Evolutionary conservation across 2,888 invertebrate genomes (phyloP).

Genomic region (Electrophaes corylata): DNA sequence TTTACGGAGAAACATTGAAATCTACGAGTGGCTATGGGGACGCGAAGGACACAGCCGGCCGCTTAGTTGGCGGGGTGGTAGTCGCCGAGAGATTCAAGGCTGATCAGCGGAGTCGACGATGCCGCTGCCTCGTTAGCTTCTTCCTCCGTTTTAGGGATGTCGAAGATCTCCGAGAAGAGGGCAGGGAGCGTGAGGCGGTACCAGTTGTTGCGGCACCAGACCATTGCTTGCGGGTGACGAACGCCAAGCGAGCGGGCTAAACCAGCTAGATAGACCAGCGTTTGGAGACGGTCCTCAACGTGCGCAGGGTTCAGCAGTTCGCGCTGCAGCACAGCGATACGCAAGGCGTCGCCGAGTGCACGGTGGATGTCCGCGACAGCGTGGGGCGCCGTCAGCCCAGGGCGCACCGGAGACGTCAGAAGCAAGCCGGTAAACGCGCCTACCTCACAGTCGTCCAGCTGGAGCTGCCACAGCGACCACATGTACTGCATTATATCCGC

Average conservation of each 20-base stretch:
- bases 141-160: slow-evolving; percentile 89
- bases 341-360: slow-evolving; percentile 92
- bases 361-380: slow-evolving; percentile 86
- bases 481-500: slow-evolving; percentile 92
- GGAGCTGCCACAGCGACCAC: slow-evolving; percentile 88
- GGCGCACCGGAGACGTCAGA: slow-evolving; percentile 91
- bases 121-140: slow-evolving; percentile 44
- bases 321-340: slow-evolving; percentile 68
- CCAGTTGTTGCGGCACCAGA: slow-evolving; percentile 97
- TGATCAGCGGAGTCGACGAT: slow-evolving; percentile 30
- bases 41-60: slow-evolving; percentile 11
- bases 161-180: slow-evolving; percentile 97
- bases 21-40: slow-evolving; percentile 3
- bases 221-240: slow-evolving; percentile 90
- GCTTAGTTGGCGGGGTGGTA: slow-evolving; percentile 7
- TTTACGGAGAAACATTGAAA: background rate
- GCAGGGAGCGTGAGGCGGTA: slow-evolving; percentile 93
- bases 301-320: slow-evolving; percentile 26
- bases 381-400: slow-evolving; percentile 89
- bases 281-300: slow-evolving; percentile 56
- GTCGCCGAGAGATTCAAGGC: slow-evolving; percentile 3
- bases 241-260: slow-evolving; percentile 92
- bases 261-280: slow-evolving; percentile 66
- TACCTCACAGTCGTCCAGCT: slow-evolving; percentile 94
- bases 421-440: slow-evolving; percentile 95